Conservation (phyloP, 92 coral and sea anemone genomes). For the Bergia sp. region DNA sequence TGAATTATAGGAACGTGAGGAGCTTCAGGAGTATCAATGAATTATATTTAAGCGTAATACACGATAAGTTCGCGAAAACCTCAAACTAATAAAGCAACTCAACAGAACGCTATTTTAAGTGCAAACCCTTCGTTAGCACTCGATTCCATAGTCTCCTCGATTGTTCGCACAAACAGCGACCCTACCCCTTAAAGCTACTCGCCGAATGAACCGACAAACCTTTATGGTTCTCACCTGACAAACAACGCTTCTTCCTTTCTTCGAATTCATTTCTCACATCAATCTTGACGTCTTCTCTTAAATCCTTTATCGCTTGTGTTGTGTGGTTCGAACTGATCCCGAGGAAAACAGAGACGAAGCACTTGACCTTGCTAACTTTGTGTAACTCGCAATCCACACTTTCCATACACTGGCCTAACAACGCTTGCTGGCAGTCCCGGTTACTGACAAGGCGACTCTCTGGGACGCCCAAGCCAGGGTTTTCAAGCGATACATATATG, state of each 20-base stretch:
- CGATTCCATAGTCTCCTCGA: too few relatives aligned
- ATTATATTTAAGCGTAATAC: too few relatives aligned
- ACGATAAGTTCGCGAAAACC: too few relatives aligned
- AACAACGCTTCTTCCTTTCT: conserved; percentile 65
- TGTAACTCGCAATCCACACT: conserved; percentile 59
- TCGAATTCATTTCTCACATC: conserved; percentile 83
- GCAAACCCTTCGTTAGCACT: too few relatives aligned
- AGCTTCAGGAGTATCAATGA: too few relatives aligned
- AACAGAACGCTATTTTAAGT: not conserved
- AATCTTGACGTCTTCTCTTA: conserved; percentile 77
- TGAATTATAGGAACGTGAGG: too few relatives aligned
- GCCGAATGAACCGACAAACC: not conserved
- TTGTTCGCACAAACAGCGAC: too few relatives aligned
- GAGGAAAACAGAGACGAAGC: conserved; percentile 87
- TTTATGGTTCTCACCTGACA: conserved; percentile 67
- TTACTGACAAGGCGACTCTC: conserved; percentile 74
- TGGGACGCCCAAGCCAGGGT: conserved; percentile 91
- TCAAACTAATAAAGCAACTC: not conserved
- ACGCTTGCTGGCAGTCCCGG: conserved; percentile 70
- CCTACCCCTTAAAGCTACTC: not conserved
- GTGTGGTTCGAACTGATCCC: conserved; percentile 83
- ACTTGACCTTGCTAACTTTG: conserved; percentile 71
- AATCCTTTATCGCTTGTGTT: conserved; percentile 67
- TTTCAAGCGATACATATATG: conserved; percentile 86
- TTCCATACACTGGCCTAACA: conserved; percentile 89